Conservation (phyloP, 2,888 invertebrate genomes). For the Dysmachus trigonus region DNA sequence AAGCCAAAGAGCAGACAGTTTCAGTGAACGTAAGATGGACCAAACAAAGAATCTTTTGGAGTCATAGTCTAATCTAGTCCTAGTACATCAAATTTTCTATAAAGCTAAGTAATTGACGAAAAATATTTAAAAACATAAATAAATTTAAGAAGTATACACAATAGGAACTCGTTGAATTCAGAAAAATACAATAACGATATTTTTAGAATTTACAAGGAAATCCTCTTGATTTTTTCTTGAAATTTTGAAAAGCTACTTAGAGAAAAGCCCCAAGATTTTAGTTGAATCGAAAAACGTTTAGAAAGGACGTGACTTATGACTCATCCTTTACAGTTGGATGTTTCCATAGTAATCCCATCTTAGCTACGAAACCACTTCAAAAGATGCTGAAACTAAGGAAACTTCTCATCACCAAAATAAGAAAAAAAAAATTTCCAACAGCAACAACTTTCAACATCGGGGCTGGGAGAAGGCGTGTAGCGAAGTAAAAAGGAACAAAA, state of each 20-base stretch:
- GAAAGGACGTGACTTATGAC: slow-evolving; percentile 1
- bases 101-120: too few relatives aligned
- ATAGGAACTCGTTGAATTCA: too few relatives aligned
- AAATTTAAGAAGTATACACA: too few relatives aligned
- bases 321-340: neutral
- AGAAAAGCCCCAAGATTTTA: neutral
- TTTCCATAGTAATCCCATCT: neutral
- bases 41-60: neutral
- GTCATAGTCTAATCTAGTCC: neutral
- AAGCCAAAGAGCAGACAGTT: neutral
- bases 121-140: too few relatives aligned
- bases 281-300: neutral
- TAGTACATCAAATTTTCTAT: neutral
- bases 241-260: too few relatives aligned
- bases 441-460: neutral
- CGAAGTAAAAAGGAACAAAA: neutral
- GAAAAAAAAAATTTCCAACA: neutral
- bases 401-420: neutral
- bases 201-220: neutral
- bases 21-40: neutral
- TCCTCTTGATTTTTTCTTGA: neutral
- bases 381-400: neutral
- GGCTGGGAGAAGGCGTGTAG: neutral
- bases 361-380: neutral
- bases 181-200: neutral